Conservation (phyloP, 2,797 vertebrate species). For the Naso thynnoides region DNA sequence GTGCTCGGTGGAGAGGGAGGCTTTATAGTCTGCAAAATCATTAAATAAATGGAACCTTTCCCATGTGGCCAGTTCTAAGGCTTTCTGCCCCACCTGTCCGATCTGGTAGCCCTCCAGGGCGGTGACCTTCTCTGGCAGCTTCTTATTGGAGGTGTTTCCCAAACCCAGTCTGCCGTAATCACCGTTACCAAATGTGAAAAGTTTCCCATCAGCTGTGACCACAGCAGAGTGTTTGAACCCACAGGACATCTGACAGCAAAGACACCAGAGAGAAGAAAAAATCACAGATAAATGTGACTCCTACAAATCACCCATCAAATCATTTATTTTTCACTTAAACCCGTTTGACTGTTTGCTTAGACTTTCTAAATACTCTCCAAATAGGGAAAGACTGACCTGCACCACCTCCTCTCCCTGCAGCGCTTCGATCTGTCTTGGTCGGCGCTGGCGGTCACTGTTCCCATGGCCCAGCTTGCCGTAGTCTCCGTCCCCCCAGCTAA, state of each 20-base stretch:
- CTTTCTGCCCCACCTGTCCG: conserved; percentile 78
- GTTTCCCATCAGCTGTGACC: conserved; percentile 86
- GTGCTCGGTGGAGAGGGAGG: too few species aligned
- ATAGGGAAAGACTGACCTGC: conserved; percentile 86
- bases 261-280: background rate
- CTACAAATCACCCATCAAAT: background rate
- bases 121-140: conserved; percentile 86
- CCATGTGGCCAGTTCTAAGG: too few species aligned
- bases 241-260: conserved; percentile 82
- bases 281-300: background rate
- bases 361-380: too few species aligned
- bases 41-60: too few species aligned
- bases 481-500: conserved; percentile 90
- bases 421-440: conserved; percentile 87
- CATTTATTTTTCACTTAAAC: too few species aligned
- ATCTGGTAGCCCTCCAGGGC: conserved; percentile 86
- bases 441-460: conserved; percentile 87
- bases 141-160: conserved; percentile 89
- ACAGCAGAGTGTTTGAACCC: conserved; percentile 89
- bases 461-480: conserved; percentile 89
- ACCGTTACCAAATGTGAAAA: conserved; percentile 88
- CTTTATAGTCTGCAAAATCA: too few species aligned
- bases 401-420: conserved; percentile 89
- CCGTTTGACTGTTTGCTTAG: too few species aligned
- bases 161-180: conserved; percentile 87